Evolutionary conservation across 2,113 vertebrate species (phyloP).

Genomic region (Rhombomys opimus): DNA sequence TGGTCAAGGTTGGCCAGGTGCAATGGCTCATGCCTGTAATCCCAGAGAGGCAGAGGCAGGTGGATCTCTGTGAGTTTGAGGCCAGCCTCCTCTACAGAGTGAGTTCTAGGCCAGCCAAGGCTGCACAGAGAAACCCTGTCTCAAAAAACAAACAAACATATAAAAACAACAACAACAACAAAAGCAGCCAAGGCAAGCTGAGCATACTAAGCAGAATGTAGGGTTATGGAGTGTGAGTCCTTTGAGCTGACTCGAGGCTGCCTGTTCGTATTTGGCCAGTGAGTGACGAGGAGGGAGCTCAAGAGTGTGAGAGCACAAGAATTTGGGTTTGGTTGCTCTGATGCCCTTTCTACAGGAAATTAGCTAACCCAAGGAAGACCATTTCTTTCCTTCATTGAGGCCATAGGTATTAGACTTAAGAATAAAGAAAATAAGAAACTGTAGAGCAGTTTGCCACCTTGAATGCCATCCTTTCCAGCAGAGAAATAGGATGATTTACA

Average conservation of each 20-base stretch:
- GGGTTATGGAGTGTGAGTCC: neutral
- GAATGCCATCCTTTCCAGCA: neutral
- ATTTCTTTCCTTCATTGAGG: neutral
- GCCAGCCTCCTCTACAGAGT: too few species aligned
- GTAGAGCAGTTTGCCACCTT: neutral
- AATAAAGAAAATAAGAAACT: neutral
- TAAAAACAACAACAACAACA: too few species aligned
- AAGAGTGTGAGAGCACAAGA: neutral
- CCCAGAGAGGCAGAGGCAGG: too few species aligned
- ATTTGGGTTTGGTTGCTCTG: slow-evolving; percentile 20
- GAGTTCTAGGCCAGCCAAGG: too few species aligned
- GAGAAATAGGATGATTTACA: neutral
- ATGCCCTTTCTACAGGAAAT: neutral
- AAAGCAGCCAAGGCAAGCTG: neutral
- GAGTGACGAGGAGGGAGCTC: neutral
- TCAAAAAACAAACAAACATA: too few species aligned
- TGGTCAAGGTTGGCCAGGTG: neutral
- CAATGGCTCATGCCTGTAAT: too few species aligned
- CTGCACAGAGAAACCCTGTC: too few species aligned
- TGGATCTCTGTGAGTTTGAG: too few species aligned
- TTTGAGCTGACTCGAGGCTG: neutral
- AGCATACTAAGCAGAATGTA: neutral
- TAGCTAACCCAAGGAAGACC: neutral
- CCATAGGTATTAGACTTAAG: neutral
- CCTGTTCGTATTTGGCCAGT: neutral